phyloP scores from a whole-genome alignment of 2,113 vertebrate genomes.

The Phrynosoma blainvillii region DNA sequence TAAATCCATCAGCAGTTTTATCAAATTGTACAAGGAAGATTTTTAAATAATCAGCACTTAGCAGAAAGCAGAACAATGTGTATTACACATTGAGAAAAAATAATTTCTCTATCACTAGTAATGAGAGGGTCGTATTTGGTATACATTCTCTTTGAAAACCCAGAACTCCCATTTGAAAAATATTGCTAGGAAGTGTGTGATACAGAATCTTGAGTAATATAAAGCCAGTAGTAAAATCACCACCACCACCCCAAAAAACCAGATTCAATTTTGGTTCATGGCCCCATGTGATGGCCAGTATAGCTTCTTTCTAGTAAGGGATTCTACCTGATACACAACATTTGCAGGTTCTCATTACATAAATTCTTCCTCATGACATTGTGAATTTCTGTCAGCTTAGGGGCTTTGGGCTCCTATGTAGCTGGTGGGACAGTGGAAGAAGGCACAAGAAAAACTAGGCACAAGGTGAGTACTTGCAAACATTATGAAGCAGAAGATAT shows the following conservation, averaged over 20 bases:
- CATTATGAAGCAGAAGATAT: background rate
- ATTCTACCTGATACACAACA: constrained; percentile 44
- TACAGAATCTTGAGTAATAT: constrained; percentile 57
- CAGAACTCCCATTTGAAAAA: constrained; percentile 32
- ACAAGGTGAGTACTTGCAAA: background rate
- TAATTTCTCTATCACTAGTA: constrained; percentile 7
- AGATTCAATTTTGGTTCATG: background rate
- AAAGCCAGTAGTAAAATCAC: background rate
- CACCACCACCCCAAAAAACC: background rate
- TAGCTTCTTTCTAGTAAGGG: constrained; percentile 34
- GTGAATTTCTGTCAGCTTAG: background rate
- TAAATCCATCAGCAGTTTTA: constrained; percentile 40
- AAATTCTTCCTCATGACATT: background rate
- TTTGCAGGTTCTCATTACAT: background rate
- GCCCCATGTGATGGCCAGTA: no score
- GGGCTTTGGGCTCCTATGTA: no score
- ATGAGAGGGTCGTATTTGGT: no score
- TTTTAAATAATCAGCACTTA: constrained; percentile 41
- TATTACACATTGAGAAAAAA: background rate
- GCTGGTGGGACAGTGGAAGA: background rate
- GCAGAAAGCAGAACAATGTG: constrained; percentile 37
- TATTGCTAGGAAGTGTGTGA: constrained; percentile 33
- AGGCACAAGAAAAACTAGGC: background rate
- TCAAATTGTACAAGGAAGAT: constrained; percentile 1
- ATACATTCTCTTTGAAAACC: constrained; percentile 28